Conservation (phyloP, 2,113 vertebrate genomes). For the Bambusicola thoracicus region DNA sequence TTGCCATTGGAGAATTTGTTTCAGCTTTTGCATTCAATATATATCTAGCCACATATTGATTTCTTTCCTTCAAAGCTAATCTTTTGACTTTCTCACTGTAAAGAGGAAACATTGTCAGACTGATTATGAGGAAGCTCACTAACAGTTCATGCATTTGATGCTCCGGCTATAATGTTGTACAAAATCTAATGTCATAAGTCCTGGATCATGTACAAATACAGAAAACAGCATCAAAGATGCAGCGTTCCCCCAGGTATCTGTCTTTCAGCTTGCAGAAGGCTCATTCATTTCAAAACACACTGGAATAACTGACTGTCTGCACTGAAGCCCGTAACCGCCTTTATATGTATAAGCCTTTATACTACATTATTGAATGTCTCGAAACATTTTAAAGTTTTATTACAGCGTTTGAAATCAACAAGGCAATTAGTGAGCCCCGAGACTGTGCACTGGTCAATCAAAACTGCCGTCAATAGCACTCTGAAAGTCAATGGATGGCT, state of each 20-base stretch:
- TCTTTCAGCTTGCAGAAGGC: background rate
- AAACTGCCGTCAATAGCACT: conserved; percentile 21
- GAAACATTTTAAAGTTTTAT: conserved; percentile 58
- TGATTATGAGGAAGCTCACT: conserved; percentile 63
- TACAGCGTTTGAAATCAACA: conserved; percentile 59
- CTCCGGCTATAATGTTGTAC: conserved; percentile 41
- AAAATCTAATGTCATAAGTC: conserved; percentile 33
- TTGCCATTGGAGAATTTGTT: conserved; percentile 42
- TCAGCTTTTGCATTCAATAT: conserved; percentile 1
- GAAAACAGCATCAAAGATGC: conserved; percentile 35
- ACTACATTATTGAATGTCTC: background rate
- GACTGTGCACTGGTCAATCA: conserved; percentile 32
- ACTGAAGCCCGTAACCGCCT: background rate
- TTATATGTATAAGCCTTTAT: background rate
- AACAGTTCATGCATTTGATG: conserved; percentile 35
- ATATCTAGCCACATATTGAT: conserved; percentile 31
- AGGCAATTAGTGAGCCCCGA: conserved; percentile 67
- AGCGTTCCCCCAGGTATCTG: background rate
- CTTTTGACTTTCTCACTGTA: conserved; percentile 67
- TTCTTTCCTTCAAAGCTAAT: conserved; percentile 50
- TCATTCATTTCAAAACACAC: conserved; percentile 22
- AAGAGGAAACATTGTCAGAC: conserved; percentile 65
- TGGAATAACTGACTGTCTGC: background rate
- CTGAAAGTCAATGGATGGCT: conserved; percentile 39
- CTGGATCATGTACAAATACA: conserved; percentile 51